These are phyloP conservation scores for Phanerotoma sp. DNA, from an alignment of 2,888 invertebrate species.

Conservation along the genomic window DNA sequence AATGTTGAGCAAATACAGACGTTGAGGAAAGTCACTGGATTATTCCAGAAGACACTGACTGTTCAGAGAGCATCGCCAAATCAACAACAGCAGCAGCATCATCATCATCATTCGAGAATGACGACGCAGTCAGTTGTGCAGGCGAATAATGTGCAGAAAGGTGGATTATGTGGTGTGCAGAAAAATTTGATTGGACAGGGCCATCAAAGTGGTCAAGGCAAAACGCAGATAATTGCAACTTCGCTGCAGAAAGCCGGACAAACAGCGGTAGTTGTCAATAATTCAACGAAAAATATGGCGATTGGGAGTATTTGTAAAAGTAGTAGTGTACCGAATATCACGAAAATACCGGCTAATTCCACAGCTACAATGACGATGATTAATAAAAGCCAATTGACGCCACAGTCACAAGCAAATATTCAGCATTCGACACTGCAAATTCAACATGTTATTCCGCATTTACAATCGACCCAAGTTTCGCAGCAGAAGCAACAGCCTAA, in stretches of 20 bases:
- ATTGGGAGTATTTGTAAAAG: conserved; percentile 42
- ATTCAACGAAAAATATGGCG: conserved; percentile 14
- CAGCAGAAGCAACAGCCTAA: conserved; percentile 33
- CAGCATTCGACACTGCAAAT: conserved; percentile 9
- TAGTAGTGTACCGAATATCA: conserved; percentile 46
- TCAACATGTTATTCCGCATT: conserved; percentile 15
- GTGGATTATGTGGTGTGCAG: conserved; percentile 36
- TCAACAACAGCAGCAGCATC: no score
- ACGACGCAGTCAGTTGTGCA: conserved; percentile 19
- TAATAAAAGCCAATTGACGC: conserved; percentile 9
- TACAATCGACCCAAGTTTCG: conserved; percentile 1
- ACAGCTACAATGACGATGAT: neutral
- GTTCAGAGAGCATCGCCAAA: conserved; percentile 38
- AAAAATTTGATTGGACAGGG: conserved; percentile 28
- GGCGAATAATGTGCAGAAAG: conserved; percentile 43
- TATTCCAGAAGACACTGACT: conserved; percentile 39
- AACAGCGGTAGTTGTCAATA: conserved; percentile 31
- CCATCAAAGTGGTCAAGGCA: no score
- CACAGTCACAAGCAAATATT: conserved; percentile 3
- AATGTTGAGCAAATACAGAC: conserved; percentile 26
- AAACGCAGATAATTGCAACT: conserved; percentile 31
- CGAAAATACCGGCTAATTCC: conserved; percentile 34
- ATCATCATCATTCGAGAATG: no score
- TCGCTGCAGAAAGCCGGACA: conserved; percentile 40
- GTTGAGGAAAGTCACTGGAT: conserved; percentile 40